Base-by-base conservation (phyloP, 2,888 invertebrate genomes). In the Acanthosepion lycidas region DNA sequence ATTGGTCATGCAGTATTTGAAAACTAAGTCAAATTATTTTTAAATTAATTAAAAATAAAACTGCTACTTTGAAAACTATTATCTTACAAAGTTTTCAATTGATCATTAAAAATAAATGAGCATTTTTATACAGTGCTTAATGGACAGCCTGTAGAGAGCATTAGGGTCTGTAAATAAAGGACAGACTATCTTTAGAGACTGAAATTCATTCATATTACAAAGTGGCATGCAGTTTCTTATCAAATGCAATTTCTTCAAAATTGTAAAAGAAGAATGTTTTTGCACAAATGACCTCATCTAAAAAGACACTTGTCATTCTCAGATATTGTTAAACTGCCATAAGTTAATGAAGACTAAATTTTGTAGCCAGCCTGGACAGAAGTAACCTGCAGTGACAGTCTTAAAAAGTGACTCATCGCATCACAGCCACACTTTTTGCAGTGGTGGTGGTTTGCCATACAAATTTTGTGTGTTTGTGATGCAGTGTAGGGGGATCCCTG, bases 261-360 rank as follows among this genome's bases (percentile, higher is more conserved):
- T 51, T 51, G 51, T 15, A 15, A 64, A 64, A 64, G 64, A 64
- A 64, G 64, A 64, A 64, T 64, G 28, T 64, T 64, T 64, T 64
- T 5, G 4, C 23, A 64, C 26, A 64, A 64, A 64, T 64, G 64
- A 6, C 64, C 64, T 51, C 9, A 78, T 78, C 78, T 78, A 33
- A 78, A 78, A 78, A 78, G n/a, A 78, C 78, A 78, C n/a, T 78
- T 78, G 78, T 78, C 78, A n/a, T 78, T 78, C 23, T 78, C n/a
- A 33, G 78, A 78, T n/a, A 78, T n/a, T 78, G n/a, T 33, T n/a
- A 12, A 15, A 4, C 12, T 78, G 78, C 33, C 78, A 78, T 12
- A 78, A 78, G n/a, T 33, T 78, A n/a, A 15, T 78, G 78, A 78
- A n/a, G 33, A 78, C n/a, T 78, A 3, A 78, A 6, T n/a, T 78